phyloP scores from a whole-genome alignment of 2,888 invertebrate species.

The Hetaerina titia region DNA sequence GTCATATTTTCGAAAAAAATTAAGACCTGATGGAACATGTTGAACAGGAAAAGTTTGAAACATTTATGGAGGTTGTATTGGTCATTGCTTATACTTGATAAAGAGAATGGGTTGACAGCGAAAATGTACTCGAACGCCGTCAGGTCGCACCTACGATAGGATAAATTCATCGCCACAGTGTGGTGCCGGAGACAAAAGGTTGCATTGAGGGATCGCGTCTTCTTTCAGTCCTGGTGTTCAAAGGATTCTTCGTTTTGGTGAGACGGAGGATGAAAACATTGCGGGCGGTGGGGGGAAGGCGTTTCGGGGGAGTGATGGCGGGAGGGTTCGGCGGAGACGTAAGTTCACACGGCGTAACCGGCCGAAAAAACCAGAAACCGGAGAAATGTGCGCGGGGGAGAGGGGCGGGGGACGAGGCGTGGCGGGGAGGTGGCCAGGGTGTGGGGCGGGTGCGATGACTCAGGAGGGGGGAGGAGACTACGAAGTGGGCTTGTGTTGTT shows the following conservation, averaged over 20 bases:
- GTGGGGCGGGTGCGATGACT: background rate
- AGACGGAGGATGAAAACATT: background rate
- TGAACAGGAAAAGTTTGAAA: no score
- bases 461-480: background rate
- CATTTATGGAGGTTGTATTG: no score
- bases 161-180: no score
- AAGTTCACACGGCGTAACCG: constrained; percentile 45
- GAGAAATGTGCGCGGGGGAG: background rate
- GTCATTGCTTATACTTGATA: no score
- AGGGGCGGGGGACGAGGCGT: background rate
- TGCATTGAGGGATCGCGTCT: background rate
- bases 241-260: background rate
- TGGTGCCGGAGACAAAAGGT: background rate
- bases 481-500: background rate
- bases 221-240: background rate
- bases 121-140: no score
- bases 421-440: background rate
- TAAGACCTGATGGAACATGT: no score
- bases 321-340: background rate
- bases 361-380: constrained; percentile 54
- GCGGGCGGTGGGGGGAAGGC: background rate
- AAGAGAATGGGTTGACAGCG: no score
- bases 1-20: no score
- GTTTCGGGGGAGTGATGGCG: background rate
- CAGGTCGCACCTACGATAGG: no score